phyloP scores from a whole-genome alignment of 2,888 invertebrate genomes.

The Teleiodes luculella region DNA sequence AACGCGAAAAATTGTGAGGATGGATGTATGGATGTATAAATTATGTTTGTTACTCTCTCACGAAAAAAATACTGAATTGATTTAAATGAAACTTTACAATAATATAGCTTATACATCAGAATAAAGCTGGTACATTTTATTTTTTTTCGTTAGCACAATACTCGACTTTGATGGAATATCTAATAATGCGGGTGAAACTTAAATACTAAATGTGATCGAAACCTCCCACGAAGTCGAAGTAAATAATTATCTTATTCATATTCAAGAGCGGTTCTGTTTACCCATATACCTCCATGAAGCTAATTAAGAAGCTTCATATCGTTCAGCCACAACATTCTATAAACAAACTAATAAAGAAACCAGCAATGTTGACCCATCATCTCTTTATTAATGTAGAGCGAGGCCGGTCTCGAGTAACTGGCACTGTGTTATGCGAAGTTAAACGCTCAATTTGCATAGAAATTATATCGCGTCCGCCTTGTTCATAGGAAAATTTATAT shows the following conservation, averaged over 20 bases:
- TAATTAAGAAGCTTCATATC: background rate
- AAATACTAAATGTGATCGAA: too few relatives aligned
- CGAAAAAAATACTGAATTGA: too few relatives aligned
- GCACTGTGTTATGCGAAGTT: constrained; percentile 63
- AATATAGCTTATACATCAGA: too few relatives aligned
- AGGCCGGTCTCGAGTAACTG: constrained; percentile 38
- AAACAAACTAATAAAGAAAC: constrained; percentile 8
- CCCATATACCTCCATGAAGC: background rate
- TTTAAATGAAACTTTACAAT: too few relatives aligned
- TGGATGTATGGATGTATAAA: too few relatives aligned
- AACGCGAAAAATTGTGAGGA: too few relatives aligned
- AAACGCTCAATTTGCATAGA: constrained; percentile 76
- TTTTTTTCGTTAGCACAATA: too few relatives aligned
- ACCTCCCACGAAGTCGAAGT: too few relatives aligned
- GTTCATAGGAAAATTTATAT: constrained; percentile 58
- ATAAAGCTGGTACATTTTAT: too few relatives aligned
- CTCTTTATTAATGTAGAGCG: constrained; percentile 48
- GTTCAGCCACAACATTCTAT: background rate
- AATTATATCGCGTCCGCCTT: constrained; percentile 73
- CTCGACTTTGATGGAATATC: too few relatives aligned
- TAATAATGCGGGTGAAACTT: too few relatives aligned
- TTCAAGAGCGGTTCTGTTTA: background rate
- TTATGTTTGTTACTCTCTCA: too few relatives aligned
- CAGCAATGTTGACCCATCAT: constrained; percentile 16
- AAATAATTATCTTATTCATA: background rate